Base-by-base conservation (phyloP, 2,888 invertebrate species). In the Gymnosoma rotundatum region DNA sequence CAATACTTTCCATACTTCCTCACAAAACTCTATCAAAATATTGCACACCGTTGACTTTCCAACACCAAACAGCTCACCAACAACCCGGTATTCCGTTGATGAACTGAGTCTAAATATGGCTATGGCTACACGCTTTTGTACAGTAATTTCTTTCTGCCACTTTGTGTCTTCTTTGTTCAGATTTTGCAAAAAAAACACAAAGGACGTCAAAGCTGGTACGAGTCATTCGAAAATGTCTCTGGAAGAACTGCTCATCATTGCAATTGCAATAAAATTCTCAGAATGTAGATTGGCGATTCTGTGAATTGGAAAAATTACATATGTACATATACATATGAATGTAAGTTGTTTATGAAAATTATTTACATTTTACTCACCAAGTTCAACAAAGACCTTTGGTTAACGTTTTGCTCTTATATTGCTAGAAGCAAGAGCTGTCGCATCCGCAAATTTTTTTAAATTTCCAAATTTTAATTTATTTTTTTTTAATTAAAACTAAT, bases 211-310 rank as follows among this genome's bases (percentile, higher is more conserved):
- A 66, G 6, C 66, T 66, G n/a, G 32, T 25, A 14, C 70, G 48
- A 14, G 48, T 60, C 70, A 72, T 72, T 14, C 48, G 70, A 60
- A 72, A 72, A 60, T 72, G 58, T 1, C 18, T 72, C 38, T 72
- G 45, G 14, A 72, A 72, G 20, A 60, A 48, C 18, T 60, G 60
- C 12, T 61, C 72, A 50, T 72, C 72, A 61, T 52, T 72, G 61
- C 3, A 38, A 3, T 60, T 45, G 36, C 70, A 72, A 60, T 60
- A 60, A 42, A 36, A 16, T 36, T 72, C 70, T 60, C 70, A 60
- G 20, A 60, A 60, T 60, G 20, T 8, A 18, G 60, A 60, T 60
- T 58, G 48, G 20, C 58, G 48, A 60, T 45, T 72, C 70, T 72
- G 48, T 48, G 48, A 56, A 60, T 60, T 32, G 16, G n/a, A 56